phyloP scores from a whole-genome alignment of 2,113 vertebrate species.

The Microtus pennsylvanicus region DNA sequence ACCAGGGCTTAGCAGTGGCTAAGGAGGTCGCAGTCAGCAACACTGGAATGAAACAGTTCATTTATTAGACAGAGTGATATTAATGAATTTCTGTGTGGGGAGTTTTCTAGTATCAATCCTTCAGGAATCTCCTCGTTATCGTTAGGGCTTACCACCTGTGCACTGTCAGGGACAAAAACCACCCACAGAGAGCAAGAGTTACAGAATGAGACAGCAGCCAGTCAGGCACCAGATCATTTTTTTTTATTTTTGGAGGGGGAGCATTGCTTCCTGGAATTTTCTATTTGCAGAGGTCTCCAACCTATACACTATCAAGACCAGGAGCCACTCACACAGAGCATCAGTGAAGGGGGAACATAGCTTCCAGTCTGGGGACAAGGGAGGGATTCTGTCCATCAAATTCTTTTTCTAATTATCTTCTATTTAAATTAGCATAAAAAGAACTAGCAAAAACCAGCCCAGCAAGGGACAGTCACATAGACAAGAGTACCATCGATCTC shows the following conservation, averaged over 20 bases:
- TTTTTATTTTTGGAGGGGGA: too few species aligned
- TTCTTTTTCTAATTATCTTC: constrained; percentile 70
- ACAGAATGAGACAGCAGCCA: neutral
- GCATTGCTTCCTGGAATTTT: constrained; percentile 50
- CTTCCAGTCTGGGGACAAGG: neutral
- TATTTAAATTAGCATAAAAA: constrained; percentile 77
- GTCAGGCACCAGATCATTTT: neutral
- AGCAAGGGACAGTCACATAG: constrained; percentile 76
- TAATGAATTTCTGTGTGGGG: neutral
- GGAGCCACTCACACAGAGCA: neutral
- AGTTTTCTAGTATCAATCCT: constrained; percentile 5
- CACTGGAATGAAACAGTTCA: neutral
- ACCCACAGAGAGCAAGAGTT: neutral
- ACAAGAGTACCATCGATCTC: constrained; percentile 80
- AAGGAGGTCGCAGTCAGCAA: neutral
- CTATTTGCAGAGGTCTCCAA: constrained; percentile 33
- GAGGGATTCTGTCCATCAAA: neutral
- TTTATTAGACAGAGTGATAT: neutral
- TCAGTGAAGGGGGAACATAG: constrained; percentile 8
- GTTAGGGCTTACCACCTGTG: constrained; percentile 19
- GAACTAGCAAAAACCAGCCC: constrained; percentile 81
- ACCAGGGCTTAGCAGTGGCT: neutral
- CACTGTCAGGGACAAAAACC: constrained; percentile 10
- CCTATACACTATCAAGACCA: neutral
- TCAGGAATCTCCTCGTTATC: constrained; percentile 30